These are phyloP conservation scores for Cuculus canorus DNA, from an alignment of 2,797 vertebrate species.

Conservation along the genomic window DNA sequence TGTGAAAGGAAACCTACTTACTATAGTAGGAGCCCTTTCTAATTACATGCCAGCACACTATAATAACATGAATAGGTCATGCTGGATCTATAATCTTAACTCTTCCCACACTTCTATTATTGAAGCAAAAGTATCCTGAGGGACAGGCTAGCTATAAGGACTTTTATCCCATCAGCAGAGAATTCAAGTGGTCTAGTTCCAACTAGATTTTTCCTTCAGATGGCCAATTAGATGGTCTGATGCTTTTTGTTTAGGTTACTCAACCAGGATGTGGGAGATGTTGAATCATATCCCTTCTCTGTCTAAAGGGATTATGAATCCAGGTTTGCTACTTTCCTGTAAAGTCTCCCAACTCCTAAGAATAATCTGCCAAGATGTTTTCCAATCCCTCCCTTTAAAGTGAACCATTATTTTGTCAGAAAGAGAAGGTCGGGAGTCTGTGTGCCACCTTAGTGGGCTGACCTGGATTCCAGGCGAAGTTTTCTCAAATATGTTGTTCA, in stretches of 20 bases:
- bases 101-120: neutral
- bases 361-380: slow-evolving; percentile 1
- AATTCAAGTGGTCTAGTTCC: neutral
- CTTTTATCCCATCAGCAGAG: neutral
- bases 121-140: neutral
- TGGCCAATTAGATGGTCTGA: neutral
- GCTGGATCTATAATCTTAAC: neutral
- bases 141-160: neutral
- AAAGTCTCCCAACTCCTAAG: neutral
- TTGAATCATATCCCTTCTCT: slow-evolving; percentile 53
- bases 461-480: neutral
- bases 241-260: slow-evolving; percentile 34
- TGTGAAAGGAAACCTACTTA: neutral
- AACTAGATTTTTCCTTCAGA: slow-evolving; percentile 10
- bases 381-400: neutral
- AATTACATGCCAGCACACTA: neutral
- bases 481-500: neutral
- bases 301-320: neutral
- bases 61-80: neutral
- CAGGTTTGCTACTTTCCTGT: slow-evolving; percentile 22
- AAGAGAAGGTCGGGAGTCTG: neutral
- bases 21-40: neutral
- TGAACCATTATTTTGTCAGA: neutral
- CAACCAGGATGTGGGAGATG: slow-evolving; percentile 44
- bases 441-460: neutral